A percentile compares a stretch with the other conserved stretches of the same genome.
Conservation (phyloP, 2,797 vertebrate species). For the Mormyrops attenuatus region DNA sequence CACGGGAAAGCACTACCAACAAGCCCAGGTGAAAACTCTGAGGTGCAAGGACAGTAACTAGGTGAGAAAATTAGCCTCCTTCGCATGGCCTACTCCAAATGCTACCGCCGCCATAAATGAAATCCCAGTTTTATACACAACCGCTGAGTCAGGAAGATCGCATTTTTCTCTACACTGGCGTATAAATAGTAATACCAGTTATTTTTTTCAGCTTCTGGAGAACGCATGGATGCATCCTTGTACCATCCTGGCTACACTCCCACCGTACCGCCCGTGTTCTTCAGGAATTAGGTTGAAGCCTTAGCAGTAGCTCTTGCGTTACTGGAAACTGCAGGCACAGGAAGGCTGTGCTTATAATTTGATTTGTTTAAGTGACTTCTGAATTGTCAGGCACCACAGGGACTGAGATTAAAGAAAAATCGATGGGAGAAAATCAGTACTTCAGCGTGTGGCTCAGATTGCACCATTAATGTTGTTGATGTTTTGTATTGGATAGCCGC, state of each 20-base stretch:
- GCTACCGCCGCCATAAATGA: background rate
- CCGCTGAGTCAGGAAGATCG: background rate
- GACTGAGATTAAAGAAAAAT: background rate
- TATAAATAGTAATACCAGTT: background rate
- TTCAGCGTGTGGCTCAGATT: background rate
- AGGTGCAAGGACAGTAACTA: background rate
- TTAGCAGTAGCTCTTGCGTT: background rate
- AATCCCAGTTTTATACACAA: background rate
- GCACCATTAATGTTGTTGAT: background rate
- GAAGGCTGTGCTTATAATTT: background rate
- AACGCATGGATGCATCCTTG: background rate
- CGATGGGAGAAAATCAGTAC: background rate
- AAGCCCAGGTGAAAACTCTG: background rate
- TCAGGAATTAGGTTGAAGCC: background rate
- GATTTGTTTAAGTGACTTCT: slow-evolving; percentile 12
- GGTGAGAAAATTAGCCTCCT: background rate
- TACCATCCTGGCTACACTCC: too few relatives aligned
- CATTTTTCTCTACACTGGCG: background rate
- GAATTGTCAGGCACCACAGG: background rate
- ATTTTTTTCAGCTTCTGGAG: background rate
- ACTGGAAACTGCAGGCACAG: background rate
- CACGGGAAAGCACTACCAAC: background rate
- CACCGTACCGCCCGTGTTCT: background rate
- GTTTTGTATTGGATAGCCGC: background rate
- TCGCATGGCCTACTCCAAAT: background rate